A percentile compares a stretch with the other conserved stretches of the same genome.
These are phyloP conservation scores for Brachycybe producta DNA, from an alignment of 2,888 invertebrate genomes.

Conservation along the genomic window DNA sequence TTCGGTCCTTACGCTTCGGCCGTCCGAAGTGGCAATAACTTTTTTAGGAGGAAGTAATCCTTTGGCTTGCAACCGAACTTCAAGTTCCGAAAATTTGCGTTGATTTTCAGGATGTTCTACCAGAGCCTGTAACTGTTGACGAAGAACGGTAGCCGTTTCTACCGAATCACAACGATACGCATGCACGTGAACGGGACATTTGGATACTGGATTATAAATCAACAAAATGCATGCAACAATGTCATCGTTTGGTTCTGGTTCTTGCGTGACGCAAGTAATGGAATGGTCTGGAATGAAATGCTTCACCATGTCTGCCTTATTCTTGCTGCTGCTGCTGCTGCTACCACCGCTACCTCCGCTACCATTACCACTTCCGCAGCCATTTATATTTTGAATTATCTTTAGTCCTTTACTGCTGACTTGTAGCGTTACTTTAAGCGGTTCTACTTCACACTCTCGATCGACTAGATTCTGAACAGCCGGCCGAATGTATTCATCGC, in stretches of 20 bases:
- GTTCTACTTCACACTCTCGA: conserved; percentile 70
- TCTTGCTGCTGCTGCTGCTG: conserved; percentile 30
- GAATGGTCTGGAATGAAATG: conserved; percentile 89
- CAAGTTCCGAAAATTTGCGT: conserved; percentile 70
- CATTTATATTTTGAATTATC: conserved; percentile 66
- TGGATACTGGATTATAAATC: conserved; percentile 84
- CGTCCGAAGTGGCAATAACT: conserved; percentile 23
- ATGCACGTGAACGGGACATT: conserved; percentile 89
- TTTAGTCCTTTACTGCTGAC: conserved; percentile 81
- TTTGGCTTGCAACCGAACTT: conserved; percentile 43
- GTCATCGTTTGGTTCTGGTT: conserved; percentile 53
- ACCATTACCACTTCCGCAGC: not conserved
- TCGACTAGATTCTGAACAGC: conserved; percentile 72
- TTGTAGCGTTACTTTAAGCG: conserved; percentile 81
- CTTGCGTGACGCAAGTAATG: conserved; percentile 77
- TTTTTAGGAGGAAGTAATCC: conserved; percentile 28
- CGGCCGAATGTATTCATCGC: conserved; percentile 68
- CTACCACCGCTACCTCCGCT: too few species aligned
- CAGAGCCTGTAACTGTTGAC: conserved; percentile 67
- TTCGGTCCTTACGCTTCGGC: conserved; percentile 18
- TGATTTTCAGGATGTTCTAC: conserved; percentile 70
- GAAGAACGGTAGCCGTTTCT: conserved; percentile 77
- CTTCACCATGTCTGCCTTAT: conserved; percentile 52
- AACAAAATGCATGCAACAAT: conserved; percentile 85
- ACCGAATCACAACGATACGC: conserved; percentile 88